Percentiles rank a stretch among this genome's conserved stretches.
Conservation (phyloP, 2,113 vertebrate species). For the Elachura formosa region DNA sequence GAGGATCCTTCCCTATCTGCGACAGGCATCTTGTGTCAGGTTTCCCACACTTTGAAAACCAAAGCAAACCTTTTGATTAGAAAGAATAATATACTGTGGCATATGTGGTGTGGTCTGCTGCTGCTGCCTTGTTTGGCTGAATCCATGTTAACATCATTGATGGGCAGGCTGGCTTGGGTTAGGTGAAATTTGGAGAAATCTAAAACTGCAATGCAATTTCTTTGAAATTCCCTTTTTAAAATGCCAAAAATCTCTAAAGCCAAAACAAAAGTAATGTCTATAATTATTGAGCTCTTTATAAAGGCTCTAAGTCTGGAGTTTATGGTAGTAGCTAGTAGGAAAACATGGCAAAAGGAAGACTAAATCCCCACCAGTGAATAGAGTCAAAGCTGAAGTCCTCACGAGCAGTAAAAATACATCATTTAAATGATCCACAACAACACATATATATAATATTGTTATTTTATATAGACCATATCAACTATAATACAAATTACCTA, state of each 20-base stretch:
- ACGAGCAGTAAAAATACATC: neutral
- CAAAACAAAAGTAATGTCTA: neutral
- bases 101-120: constrained; percentile 35
- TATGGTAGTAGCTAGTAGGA: neutral
- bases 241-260: neutral
- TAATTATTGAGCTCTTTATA: neutral
- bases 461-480: neutral
- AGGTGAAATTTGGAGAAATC: neutral
- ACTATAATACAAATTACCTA: neutral
- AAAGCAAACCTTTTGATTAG: constrained; percentile 53
- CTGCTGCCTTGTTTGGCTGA: neutral
- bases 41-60: constrained; percentile 63
- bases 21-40: constrained; percentile 55
- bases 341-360: neutral
- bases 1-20: constrained; percentile 50
- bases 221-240: neutral
- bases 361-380: neutral
- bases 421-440: neutral
- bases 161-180: neutral
- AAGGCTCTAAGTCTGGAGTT: neutral
- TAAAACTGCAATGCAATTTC: neutral
- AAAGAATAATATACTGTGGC: constrained; percentile 52
- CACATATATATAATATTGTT: neutral
- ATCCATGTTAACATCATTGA: neutral
- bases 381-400: neutral